These are phyloP conservation scores for Turdus rufiventris DNA, from an alignment of 2,113 vertebrate species.

Conservation along the genomic window DNA sequence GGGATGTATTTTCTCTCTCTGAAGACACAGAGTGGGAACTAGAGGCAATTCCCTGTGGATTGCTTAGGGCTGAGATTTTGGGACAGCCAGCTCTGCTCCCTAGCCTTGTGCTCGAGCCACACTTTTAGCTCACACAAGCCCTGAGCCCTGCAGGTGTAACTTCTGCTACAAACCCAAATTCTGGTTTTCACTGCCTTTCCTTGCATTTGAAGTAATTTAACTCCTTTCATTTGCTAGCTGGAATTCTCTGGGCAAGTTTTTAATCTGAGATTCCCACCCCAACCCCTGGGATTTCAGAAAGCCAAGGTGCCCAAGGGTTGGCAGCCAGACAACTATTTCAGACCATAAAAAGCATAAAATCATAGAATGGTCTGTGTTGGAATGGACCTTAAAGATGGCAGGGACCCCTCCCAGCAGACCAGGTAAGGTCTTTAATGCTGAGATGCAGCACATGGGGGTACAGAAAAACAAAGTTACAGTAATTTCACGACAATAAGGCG, in stretches of 20 bases:
- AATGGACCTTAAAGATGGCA: neutral
- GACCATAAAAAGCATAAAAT: neutral
- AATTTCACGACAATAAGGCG: no score
- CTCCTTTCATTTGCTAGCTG: neutral
- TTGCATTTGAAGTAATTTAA: neutral
- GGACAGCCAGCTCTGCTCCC: neutral
- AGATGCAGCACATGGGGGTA: neutral
- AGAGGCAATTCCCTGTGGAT: neutral
- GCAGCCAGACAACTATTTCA: neutral
- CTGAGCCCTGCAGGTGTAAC: neutral
- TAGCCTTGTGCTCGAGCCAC: neutral
- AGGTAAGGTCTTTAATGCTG: neutral
- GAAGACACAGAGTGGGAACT: neutral
- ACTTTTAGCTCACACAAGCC: rapidly evolving
- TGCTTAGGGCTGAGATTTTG: neutral
- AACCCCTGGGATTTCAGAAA: neutral
- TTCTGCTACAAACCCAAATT: neutral
- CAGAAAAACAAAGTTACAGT: neutral
- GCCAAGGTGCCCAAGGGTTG: neutral
- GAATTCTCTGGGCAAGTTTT: neutral
- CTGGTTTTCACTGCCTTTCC: neutral
- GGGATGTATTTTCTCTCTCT: neutral
- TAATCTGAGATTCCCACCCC: neutral
- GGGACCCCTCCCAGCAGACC: neutral
- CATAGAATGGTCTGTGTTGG: neutral